These are phyloP conservation scores for Zaprionus lineosus DNA, from an alignment of 2,888 invertebrate genomes.

Conservation along the genomic window DNA sequence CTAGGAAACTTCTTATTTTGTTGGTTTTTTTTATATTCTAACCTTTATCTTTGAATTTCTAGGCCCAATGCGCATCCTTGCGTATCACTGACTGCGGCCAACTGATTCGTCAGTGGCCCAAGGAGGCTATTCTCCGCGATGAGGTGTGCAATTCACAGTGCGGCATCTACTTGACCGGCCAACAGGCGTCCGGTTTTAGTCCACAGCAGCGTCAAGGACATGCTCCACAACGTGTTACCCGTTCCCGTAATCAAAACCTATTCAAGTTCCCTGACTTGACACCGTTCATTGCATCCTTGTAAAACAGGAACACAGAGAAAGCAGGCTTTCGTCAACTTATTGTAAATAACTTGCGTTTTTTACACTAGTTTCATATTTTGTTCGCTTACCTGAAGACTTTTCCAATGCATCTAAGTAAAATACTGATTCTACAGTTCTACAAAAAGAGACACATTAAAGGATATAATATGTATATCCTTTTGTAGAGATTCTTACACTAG, in stretches of 20 bases:
- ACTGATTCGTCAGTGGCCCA: conserved; percentile 91
- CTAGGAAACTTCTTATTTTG: background rate
- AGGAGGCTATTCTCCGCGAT: conserved; percentile 91
- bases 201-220: conserved; percentile 79
- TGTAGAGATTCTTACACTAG: no score
- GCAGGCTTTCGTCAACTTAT: conserved; percentile 52
- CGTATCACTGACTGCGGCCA: conserved; percentile 94
- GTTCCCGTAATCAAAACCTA: conserved; percentile 83
- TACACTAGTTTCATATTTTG: conserved; percentile 47
- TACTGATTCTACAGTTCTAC: conserved; percentile 8
- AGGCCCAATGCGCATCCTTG: conserved; percentile 95
- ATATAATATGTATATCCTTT: no score
- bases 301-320: conserved; percentile 39
- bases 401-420: conserved; percentile 49
- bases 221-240: conserved; percentile 80
- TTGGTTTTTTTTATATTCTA: background rate
- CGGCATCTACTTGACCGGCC: conserved; percentile 86
- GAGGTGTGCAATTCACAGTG: conserved; percentile 96
- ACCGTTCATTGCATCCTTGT: conserved; percentile 83
- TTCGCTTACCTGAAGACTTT: conserved; percentile 59
- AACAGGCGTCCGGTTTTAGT: conserved; percentile 74
- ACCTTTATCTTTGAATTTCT: no score
- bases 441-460: background rate
- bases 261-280: conserved; percentile 91
- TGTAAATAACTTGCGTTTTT: conserved; percentile 62